These are phyloP conservation scores for Potamilus streckersoni DNA, from an alignment of 1,140 invertebrate species.

Conservation along the genomic window DNA sequence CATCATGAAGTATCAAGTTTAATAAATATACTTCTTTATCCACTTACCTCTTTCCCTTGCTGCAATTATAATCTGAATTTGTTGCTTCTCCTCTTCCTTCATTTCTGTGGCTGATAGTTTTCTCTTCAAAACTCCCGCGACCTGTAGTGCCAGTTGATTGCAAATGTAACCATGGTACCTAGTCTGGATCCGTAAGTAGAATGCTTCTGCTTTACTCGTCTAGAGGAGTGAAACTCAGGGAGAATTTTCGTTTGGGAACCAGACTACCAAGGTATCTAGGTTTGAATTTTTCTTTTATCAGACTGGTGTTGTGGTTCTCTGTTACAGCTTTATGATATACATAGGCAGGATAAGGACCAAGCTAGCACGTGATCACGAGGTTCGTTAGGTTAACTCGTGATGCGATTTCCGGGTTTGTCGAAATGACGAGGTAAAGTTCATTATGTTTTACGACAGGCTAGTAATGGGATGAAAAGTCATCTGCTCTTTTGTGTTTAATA, in stretches of 20 bases:
- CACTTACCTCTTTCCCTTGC: slow-evolving; percentile 28
- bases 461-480: no score
- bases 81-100: background rate
- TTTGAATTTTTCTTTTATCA: background rate
- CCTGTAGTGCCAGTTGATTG: background rate
- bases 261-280: no score
- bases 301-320: background rate
- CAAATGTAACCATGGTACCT: slow-evolving; percentile 4
- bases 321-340: no score
- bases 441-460: no score
- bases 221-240: no score
- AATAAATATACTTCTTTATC: background rate
- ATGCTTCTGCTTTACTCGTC: background rate
- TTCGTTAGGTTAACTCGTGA: no score
- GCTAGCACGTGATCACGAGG: no score
- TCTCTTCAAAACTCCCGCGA: background rate
- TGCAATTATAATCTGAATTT: slow-evolving; percentile 17
- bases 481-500: no score
- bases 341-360: no score
- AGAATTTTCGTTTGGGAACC: no score
- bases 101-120: background rate
- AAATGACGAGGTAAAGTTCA: no score
- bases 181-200: slow-evolving; percentile 9
- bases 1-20: background rate
- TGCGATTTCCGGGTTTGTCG: background rate